Percentiles rank a stretch among this genome's conserved stretches.
Conservation (phyloP, 2,113 vertebrate genomes). For the Brachyistius frenatus region DNA sequence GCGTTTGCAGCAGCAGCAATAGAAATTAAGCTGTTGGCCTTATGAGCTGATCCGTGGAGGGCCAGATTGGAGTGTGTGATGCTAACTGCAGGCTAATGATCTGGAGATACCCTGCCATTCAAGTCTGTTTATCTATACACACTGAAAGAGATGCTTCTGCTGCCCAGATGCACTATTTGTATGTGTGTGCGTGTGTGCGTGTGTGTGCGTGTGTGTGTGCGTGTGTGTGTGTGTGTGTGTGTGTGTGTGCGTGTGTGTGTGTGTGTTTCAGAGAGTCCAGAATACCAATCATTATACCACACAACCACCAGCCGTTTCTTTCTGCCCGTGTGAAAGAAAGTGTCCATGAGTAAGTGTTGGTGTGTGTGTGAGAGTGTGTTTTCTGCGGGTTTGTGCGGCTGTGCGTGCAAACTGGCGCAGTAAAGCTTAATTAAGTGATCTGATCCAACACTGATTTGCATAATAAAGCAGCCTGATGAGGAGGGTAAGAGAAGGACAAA, state of each 20-base stretch:
- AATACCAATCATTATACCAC: slow-evolving; percentile 50
- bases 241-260: slow-evolving; percentile 7
- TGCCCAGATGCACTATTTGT: slow-evolving; percentile 48
- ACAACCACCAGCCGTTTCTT: slow-evolving; percentile 33
- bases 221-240: slow-evolving; percentile 23
- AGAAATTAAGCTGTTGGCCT: slow-evolving; percentile 41
- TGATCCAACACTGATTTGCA: slow-evolving; percentile 76
- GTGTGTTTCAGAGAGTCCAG: slow-evolving; percentile 10
- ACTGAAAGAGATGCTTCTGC: slow-evolving; percentile 71
- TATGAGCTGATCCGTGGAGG: slow-evolving; percentile 32
- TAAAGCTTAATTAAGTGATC: slow-evolving; percentile 79
- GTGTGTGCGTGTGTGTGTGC: slow-evolving; percentile 29
- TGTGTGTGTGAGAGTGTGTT: slow-evolving; percentile 11
- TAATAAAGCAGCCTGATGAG: slow-evolving; percentile 80
- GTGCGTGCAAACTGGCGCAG: slow-evolving; percentile 39
- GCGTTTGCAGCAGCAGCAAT: slow-evolving; percentile 38
- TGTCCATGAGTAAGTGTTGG: slow-evolving; percentile 11
- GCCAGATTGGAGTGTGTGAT: slow-evolving; percentile 64
- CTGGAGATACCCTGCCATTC: slow-evolving; percentile 64
- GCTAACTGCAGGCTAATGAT: slow-evolving; percentile 73
- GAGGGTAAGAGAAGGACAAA: slow-evolving; percentile 58
- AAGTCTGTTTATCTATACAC: slow-evolving; percentile 65
- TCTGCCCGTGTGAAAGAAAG: slow-evolving; percentile 33
- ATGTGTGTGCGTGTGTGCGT: slow-evolving; percentile 21
- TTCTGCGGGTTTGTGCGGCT: slow-evolving; percentile 10